Percentiles rank a stretch among this genome's conserved stretches.
Evolutionary conservation across 2,888 invertebrate genomes (phyloP).

Genomic region (Trissolcus japonicus): DNA sequence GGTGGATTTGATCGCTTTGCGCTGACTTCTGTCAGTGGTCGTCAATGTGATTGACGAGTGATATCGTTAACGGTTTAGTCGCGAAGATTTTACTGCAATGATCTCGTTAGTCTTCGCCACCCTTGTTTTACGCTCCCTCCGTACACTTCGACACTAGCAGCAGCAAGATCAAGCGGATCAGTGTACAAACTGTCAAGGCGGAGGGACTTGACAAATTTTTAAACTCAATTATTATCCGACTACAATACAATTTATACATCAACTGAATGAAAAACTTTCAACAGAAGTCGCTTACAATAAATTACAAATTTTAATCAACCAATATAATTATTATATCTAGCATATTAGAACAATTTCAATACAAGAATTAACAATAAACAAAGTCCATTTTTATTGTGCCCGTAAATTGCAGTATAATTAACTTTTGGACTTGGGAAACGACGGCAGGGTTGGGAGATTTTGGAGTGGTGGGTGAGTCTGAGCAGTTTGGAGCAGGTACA

Average conservation of each 20-base stretch:
- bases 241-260: too few species aligned
- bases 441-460: conserved; percentile 24
- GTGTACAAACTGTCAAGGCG: conserved; percentile 28
- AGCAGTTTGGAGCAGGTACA: conserved; percentile 40
- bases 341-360: too few species aligned
- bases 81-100: conserved; percentile 65
- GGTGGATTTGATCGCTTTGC: conserved; percentile 65
- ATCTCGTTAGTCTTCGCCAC: conserved; percentile 68
- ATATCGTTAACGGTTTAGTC: conserved; percentile 73
- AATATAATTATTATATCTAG: too few species aligned
- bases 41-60: conserved; percentile 74
- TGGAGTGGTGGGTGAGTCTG: conserved; percentile 14
- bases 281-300: too few species aligned
- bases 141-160: conserved; percentile 47
- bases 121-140: conserved; percentile 57
- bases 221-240: conserved; percentile 30
- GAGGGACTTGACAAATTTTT: conserved; percentile 29
- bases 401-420: conserved; percentile 39
- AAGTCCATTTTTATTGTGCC: conserved; percentile 14
- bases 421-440: conserved; percentile 15
- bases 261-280: too few species aligned
- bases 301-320: too few species aligned
- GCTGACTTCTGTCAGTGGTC: conserved; percentile 66
- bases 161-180: conserved; percentile 51
- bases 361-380: too few species aligned